Percentiles rank a stretch among this genome's conserved stretches.
These are phyloP conservation scores for Batillaria attramentaria DNA, from an alignment of 1,140 invertebrate species.

Conservation along the genomic window DNA sequence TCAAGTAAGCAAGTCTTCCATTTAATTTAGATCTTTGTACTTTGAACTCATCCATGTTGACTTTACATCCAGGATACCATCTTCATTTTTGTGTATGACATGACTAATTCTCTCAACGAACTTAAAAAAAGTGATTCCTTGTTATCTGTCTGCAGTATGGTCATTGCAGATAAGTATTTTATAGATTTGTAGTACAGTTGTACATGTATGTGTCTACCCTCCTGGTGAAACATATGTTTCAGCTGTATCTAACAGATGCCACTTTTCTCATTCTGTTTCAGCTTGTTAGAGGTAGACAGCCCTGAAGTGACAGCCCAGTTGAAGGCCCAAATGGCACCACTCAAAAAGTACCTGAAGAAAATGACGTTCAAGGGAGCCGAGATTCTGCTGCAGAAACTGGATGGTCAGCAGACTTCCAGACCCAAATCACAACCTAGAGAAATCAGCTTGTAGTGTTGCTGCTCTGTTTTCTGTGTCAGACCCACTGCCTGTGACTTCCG, in stretches of 20 bases:
- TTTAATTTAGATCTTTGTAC: background rate
- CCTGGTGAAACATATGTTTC: too few relatives aligned
- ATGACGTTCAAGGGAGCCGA: conserved; percentile 69
- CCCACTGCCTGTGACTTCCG: too few relatives aligned
- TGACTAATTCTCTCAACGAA: background rate
- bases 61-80: background rate
- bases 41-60: background rate
- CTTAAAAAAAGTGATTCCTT: too few relatives aligned
- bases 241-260: too few relatives aligned
- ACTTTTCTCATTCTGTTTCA: conserved; percentile 57
- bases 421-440: background rate
- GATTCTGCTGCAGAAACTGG: conserved; percentile 63
- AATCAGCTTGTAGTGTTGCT: conserved; percentile 30
- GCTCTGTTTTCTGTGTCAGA: too few relatives aligned
- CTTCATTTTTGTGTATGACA: background rate
- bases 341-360: conserved; percentile 64
- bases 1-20: conserved; percentile 54
- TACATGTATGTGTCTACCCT: too few relatives aligned
- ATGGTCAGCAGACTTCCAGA: conserved; percentile 19
- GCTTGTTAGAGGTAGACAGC: conserved; percentile 65
- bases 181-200: background rate
- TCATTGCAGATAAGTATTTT: conserved; percentile 3
- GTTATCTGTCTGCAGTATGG: too few relatives aligned
- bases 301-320: conserved; percentile 58
- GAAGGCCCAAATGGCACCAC: conserved; percentile 51